A percentile compares a stretch with the other conserved stretches of the same genome.
Conservation (phyloP, 2,888 invertebrate species). For the Leucozona laternaria region DNA sequence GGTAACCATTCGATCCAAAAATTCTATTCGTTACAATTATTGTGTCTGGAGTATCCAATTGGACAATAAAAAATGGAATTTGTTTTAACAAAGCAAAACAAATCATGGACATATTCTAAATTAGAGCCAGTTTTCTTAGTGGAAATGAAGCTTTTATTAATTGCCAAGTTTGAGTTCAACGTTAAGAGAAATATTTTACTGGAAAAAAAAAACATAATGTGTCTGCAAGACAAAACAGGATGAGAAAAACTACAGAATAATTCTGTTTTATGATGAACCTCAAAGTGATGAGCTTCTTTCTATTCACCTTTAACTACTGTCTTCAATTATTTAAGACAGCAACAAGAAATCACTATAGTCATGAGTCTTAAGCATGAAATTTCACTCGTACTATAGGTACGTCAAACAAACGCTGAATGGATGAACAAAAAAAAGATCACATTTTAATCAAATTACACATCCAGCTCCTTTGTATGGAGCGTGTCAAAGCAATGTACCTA, state of each 20-base stretch:
- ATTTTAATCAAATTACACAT: constrained; percentile 68
- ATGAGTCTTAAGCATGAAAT: neutral
- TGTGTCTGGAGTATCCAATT: no score
- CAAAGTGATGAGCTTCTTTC: neutral
- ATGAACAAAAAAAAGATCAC: neutral
- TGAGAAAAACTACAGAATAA: neutral
- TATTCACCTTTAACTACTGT: neutral
- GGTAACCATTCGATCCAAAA: no score
- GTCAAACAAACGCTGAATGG: constrained; percentile 28
- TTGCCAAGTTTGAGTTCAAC: no score
- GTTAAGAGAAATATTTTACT: no score
- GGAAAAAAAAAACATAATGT: no score
- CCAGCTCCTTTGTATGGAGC: constrained; percentile 27
- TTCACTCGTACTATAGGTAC: neutral
- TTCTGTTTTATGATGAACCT: constrained; percentile 4
- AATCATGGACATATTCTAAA: no score
- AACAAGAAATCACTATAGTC: neutral
- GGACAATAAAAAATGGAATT: no score
- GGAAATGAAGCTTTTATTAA: no score
- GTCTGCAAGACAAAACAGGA: no score
- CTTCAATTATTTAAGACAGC: neutral
- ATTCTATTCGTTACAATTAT: no score
- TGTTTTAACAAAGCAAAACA: no score
- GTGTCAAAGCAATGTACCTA: constrained; percentile 31
- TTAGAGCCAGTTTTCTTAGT: no score